Base-by-base conservation (phyloP, 2,797 vertebrate genomes). In the Falco berigora region DNA sequence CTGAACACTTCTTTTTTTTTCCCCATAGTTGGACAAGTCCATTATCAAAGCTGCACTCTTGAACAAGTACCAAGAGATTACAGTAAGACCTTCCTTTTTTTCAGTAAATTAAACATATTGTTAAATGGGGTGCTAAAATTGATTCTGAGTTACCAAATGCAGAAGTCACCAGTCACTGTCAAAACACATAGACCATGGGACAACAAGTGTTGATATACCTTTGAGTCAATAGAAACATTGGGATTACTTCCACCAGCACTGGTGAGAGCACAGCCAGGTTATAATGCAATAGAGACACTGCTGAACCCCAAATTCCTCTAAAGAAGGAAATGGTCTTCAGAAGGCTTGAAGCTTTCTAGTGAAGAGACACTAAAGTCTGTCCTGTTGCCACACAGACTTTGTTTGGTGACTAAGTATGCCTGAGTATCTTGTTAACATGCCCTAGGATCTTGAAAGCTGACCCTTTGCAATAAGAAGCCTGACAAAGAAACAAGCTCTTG, bases 381-480 rank as follows among this genome's bases (percentile, higher is more conserved):
- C 87, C 40, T 47, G 47, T 78, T 94, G 89, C 94, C 69, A 74
- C 75, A 82, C 82, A 74, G 84, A 92, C 58, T 89, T 62, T 95
- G 94, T 96, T 97, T 97, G 90, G 95, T 90, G 78, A 95, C 91
- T 88, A 74, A 95, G 78, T 81, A 92, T 38, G 72, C 78, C 87
- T 91, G 94, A 93, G 84, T 91, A 93, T 93, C 78, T 96, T 96
- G 94, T 96, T 96, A 97, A 97, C 94, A 93, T 86, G 88, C 92
- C 90, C 95, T 78, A 62, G 1, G 2, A 95, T 91, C 91, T 95
- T 91, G 95, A 94, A 97, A 97, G 76, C 68, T 94, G 95, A 96
- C 93, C 94, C 94, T 96, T 44, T 83, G 88, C 91, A 96, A n/a
- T 84, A 89, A 72, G 84, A 94, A 96, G 81, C 91, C 88, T 81